phyloP scores from a whole-genome alignment of 2,888 invertebrate species.

The Erannis defoliaria region DNA sequence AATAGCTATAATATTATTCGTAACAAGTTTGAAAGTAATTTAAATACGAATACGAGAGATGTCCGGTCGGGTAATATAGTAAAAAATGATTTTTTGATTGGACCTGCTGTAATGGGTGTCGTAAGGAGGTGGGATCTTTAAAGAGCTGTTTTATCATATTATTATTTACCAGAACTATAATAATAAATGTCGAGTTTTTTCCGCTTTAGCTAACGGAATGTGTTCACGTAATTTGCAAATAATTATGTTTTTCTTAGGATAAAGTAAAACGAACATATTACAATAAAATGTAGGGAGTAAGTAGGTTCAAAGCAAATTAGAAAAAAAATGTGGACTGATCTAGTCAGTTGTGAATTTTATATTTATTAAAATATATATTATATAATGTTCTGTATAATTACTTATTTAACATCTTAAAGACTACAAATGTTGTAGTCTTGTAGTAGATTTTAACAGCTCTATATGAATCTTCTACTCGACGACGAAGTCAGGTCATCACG shows the following conservation, averaged over 20 bases:
- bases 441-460: conserved; percentile 61
- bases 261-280: no score
- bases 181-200: neutral
- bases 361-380: no score
- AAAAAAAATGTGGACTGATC: no score
- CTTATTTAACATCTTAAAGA: no score
- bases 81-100: conserved; percentile 87
- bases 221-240: no score
- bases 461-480: conserved; percentile 49
- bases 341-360: no score
- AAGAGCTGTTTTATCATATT: conserved; percentile 58
- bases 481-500: conserved; percentile 68
- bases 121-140: conserved; percentile 59
- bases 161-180: neutral
- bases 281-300: no score
- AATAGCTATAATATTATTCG: conserved; percentile 55
- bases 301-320: no score
- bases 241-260: no score
- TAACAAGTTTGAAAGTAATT: conserved; percentile 74
- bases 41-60: conserved; percentile 75
- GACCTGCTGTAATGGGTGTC: conserved; percentile 75
- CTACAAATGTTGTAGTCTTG: no score
- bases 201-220: no score
- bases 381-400: no score
- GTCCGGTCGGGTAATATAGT: conserved; percentile 82